Base-by-base conservation (phyloP, 2,113 vertebrate genomes). In the Halichoerus grypus region DNA sequence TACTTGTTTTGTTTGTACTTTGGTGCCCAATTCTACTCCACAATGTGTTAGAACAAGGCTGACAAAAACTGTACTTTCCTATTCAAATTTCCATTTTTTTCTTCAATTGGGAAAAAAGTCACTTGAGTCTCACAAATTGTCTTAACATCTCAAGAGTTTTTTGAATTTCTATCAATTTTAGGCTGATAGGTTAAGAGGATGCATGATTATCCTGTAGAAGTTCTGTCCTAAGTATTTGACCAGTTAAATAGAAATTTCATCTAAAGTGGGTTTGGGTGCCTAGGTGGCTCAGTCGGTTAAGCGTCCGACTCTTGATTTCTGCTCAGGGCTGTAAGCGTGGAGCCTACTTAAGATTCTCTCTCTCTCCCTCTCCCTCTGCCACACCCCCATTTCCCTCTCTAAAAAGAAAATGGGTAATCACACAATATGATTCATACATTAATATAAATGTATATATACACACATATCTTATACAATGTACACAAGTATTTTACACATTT, bases 141-240 rank as follows among this genome's bases (percentile, higher is more conserved):
- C n/a, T 94, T 86, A 67, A 16, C 39, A 15, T 93, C 46, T 94
- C 24, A 93, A 96, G 46, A 39, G 36, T 92, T 87, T 87, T 88
- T 92, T 92, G 59, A 95, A 77, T 97, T 94, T 97, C 69, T 92
- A 28, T 57, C 24, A 76, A 19, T 74, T 91, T 95, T 87, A 36
- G 53, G n/a, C 16, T 96, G 69, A 74, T 55, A 74, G 36, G 74
- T 74, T 67, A 95, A 94, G 69, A 65, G 31, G 12, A 8, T 57
- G 4, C 28, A 53, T 94, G 39, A 71, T 96, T 96, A 84, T 81
- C 51, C 26, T 67, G 9, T 57, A 67, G 88, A 95, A 90, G 16
- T 94, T 49, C 24, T 90, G 55, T 24, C 7, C 1, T 86, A 84
- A 86, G 5, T 86, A 88, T 94, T 95, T 94, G 74, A 19, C 46